Percentiles rank a stretch among this genome's conserved stretches.
Evolutionary conservation across 30 jellyfish, hydroid and myxozoan genomes (phyloP).

Genomic region (Phacellophora camtschatica): DNA sequence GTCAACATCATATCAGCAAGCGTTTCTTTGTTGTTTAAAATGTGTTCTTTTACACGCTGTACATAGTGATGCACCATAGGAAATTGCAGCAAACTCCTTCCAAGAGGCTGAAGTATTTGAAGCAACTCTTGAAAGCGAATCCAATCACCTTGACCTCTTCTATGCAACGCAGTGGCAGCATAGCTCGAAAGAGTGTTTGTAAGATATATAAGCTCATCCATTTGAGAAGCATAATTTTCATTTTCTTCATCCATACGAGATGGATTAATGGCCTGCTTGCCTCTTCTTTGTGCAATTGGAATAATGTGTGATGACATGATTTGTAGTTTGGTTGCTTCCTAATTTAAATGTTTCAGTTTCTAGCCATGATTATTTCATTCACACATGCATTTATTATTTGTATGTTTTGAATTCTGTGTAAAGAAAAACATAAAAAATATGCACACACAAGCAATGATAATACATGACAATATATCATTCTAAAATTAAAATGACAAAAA

Average conservation of each 20-base stretch:
- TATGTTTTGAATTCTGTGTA: neutral
- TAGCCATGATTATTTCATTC: too few relatives aligned
- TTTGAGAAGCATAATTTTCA: slow-evolving; percentile 3
- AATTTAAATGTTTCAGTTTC: too few relatives aligned
- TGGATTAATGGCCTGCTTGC: too few relatives aligned
- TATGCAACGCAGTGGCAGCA: slow-evolving; percentile 68
- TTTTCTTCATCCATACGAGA: neutral
- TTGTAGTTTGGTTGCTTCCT: neutral
- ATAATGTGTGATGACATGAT: too few relatives aligned
- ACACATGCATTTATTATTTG: neutral
- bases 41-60: slow-evolving; percentile 39
- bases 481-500: too few relatives aligned
- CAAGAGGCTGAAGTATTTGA: slow-evolving; percentile 55
- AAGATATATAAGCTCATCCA: slow-evolving; percentile 42
- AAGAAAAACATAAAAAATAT: too few relatives aligned
- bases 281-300: too few relatives aligned
- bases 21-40: neutral
- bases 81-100: slow-evolving; percentile 36
- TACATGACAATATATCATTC: too few relatives aligned
- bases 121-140: slow-evolving; percentile 69
- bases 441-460: too few relatives aligned
- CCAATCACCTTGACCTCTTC: slow-evolving; percentile 82
- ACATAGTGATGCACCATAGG: slow-evolving; percentile 55
- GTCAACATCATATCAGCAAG: slow-evolving; percentile 25
- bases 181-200: slow-evolving; percentile 29